These are phyloP conservation scores for Pelagia noctiluca DNA, from an alignment of 30 jellyfish, hydroid and myxozoan species.

Conservation along the genomic window DNA sequence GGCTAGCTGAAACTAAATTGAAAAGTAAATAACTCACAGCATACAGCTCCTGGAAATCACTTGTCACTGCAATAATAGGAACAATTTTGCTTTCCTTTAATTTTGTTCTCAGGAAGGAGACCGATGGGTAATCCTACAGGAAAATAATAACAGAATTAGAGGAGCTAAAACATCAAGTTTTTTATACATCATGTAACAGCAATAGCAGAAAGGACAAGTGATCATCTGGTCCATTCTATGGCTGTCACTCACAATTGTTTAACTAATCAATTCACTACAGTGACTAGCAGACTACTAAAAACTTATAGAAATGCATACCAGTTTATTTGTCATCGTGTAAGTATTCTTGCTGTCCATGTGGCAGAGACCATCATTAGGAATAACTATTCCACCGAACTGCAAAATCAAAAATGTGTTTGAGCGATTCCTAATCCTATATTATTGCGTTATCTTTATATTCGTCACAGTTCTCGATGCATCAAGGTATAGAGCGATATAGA, in stretches of 20 bases:
- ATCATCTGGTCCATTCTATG: too few relatives aligned
- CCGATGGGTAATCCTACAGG: constrained; percentile 94
- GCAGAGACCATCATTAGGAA: constrained; percentile 81
- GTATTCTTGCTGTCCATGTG: constrained; percentile 65
- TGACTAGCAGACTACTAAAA: not conserved
- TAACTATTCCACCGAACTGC: constrained; percentile 80
- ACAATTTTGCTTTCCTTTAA: constrained; percentile 83
- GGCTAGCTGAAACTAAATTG: not conserved
- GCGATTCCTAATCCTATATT: too few relatives aligned
- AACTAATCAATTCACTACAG: too few relatives aligned
- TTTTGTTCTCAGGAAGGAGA: constrained; percentile 65
- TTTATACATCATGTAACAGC: too few relatives aligned
- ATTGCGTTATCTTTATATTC: too few relatives aligned
- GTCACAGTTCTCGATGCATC: too few relatives aligned
- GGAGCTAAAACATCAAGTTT: not conserved
- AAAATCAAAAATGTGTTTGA: too few relatives aligned
- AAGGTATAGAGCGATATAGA: too few relatives aligned
- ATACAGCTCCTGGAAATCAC: constrained; percentile 47
- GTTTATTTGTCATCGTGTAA: constrained; percentile 41
- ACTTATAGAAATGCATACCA: constrained; percentile 36
- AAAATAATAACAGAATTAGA: not conserved
- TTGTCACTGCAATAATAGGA: constrained; percentile 92
- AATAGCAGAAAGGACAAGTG: too few relatives aligned
- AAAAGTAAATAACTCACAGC: constrained; percentile 37
- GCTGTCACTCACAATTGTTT: too few relatives aligned